Evolutionary conservation across 2,113 vertebrate genomes (phyloP).

Genomic region (Campylomormyrus numenius): DNA sequence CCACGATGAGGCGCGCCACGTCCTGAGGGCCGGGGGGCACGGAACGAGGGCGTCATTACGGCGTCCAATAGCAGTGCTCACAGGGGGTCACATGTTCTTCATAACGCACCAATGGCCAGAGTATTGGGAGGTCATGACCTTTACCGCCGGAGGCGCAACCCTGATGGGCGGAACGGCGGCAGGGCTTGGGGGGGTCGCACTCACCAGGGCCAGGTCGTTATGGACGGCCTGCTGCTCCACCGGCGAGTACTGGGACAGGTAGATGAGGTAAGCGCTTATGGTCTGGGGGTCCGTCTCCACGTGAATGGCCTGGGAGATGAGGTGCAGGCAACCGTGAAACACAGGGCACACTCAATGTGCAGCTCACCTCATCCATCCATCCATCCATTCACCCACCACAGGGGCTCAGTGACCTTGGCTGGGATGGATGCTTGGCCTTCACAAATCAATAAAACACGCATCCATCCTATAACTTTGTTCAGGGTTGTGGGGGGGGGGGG

Average conservation of each 20-base stretch:
- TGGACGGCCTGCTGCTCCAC: constrained; percentile 87
- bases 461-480: not conserved
- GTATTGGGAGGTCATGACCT: not conserved
- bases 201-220: constrained; percentile 90
- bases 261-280: constrained; percentile 93
- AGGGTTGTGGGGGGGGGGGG: not conserved
- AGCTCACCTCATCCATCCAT: not conserved
- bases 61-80: not conserved
- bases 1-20: constrained; percentile 88
- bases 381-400: not conserved
- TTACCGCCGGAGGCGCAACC: too few species aligned
- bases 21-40: constrained; percentile 61
- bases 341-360: not conserved
- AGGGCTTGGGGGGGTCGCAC: not conserved
- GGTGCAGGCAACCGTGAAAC: not conserved
- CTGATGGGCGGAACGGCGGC: not conserved
- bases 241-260: constrained; percentile 92
- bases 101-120: not conserved
- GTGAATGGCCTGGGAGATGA: constrained; percentile 76
- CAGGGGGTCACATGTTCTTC: not conserved
- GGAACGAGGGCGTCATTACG: not conserved
- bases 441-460: not conserved
- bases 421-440: too few species aligned
- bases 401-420: not conserved
- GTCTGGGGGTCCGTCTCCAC: constrained; percentile 95